Evolutionary conservation across 2,113 vertebrate genomes (phyloP), one percentile per base, ranked within the genome.

Genomic region (Falcunculus frontatus): DNA sequence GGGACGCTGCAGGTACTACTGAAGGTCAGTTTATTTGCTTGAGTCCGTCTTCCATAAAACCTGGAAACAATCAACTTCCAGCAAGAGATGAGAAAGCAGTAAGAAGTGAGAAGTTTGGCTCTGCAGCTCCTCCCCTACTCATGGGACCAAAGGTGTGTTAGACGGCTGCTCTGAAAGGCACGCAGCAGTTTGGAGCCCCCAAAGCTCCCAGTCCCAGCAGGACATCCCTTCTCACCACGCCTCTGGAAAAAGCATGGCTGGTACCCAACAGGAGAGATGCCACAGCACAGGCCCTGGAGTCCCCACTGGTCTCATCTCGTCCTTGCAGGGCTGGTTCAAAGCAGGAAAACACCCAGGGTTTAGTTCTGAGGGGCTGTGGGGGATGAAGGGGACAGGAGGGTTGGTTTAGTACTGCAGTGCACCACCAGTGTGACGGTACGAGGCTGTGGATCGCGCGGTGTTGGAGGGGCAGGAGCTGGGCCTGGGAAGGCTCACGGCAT

Each of bases 21-120:
- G 83, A 90, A 84, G 62, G 92, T 76, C 77, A 74, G 52, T 97
- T 97, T 96, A 97, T 96, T 97, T 35, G 19, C 41, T 88, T 13
- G 63, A 84, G 26, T 90, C 65, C 50, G 55, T 72, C 90, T 63
- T 77, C 90, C 90, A 62, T 7, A 62, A 75, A 89, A 84, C 69
- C 65, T 70, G 76, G 72, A 75, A 72, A 62, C 57, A 84, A 52
- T 30, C 57, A 77, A 47, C 49, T 86, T 89, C 74, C 83, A 87
- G 83, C 80, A 92, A 74, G 64, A 93, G 77, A 84, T 10, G 27
- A 82, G 69, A 89, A 91, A 95, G 91, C 94, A 89, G 86, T 57
- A 70, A 52, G 42, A 85, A 84, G 88, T 50, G 72, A 85, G 70
- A 87, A 60, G 60, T 42, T 29, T 59, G 42, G 75, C 39, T 93